Percentiles rank a stretch among this genome's conserved stretches.
Conservation (phyloP, 2,888 invertebrate genomes). For the Beris morrisii region DNA sequence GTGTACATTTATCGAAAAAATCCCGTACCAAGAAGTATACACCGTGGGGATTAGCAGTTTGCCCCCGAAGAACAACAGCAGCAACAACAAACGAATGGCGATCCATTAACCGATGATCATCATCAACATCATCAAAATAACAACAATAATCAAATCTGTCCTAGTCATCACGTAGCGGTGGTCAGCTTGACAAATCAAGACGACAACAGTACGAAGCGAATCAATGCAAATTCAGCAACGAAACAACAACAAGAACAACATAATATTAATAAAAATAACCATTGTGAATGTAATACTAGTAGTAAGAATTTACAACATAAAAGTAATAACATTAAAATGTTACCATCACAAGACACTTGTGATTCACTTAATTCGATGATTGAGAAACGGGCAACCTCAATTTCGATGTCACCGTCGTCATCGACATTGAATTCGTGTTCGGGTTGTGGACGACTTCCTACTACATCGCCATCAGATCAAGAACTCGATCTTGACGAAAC, state of each 20-base stretch:
- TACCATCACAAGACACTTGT: conserved; percentile 36
- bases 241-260: conserved; percentile 31
- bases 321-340: conserved; percentile 29
- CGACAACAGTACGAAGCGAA: conserved; percentile 14
- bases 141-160: conserved; percentile 30
- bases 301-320: conserved; percentile 26
- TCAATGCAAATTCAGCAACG: conserved; percentile 23
- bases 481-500: conserved; percentile 20
- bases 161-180: conserved; percentile 23
- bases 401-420: conserved; percentile 42
- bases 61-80: conserved; percentile 57
- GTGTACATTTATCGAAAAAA: conserved; percentile 67
- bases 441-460: conserved; percentile 23
- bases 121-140: conserved; percentile 45
- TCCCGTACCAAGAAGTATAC: conserved; percentile 58
- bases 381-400: conserved; percentile 33
- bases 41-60: conserved; percentile 69
- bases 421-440: conserved; percentile 22
- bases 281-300: conserved; percentile 35
- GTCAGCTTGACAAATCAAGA: conserved; percentile 1
- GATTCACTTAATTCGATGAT: conserved; percentile 36
- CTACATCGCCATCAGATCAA: conserved; percentile 30
- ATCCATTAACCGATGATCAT: conserved; percentile 48
- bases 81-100: conserved; percentile 44
- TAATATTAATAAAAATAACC: conserved; percentile 17